phyloP scores from a whole-genome alignment of 1,140 invertebrate genomes.

The Penaeus vannamei region DNA sequence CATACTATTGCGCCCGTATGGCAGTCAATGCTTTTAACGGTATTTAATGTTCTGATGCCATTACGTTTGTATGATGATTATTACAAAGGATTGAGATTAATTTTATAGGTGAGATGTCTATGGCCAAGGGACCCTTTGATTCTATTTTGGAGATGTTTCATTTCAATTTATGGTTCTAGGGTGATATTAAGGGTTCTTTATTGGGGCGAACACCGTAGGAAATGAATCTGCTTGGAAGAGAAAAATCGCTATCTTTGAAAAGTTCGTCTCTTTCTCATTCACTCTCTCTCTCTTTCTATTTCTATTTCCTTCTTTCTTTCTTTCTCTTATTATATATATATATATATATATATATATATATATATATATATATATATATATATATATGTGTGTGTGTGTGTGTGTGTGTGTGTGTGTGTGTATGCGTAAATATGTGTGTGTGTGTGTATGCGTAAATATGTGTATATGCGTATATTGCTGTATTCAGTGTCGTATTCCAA shows the following conservation, averaged over 20 bases:
- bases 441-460: neutral
- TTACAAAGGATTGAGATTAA: too few relatives aligned
- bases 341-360: neutral
- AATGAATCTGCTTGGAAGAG: neutral
- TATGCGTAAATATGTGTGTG: neutral
- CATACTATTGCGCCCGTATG: too few relatives aligned
- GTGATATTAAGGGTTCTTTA: neutral
- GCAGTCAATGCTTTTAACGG: too few relatives aligned
- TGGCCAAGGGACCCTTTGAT: too few relatives aligned
- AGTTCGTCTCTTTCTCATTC: neutral
- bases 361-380: neutral
- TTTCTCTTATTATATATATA: neutral
- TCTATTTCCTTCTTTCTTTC: conserved; percentile 7
- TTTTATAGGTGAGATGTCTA: too few relatives aligned
- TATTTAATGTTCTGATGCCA: too few relatives aligned
- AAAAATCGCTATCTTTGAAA: neutral
- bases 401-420: neutral
- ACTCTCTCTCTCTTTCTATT: conserved; percentile 2
- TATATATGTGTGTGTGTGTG: neutral
- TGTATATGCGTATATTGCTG: conserved; percentile 6
- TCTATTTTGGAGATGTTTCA: too few relatives aligned
- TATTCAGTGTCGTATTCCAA: neutral
- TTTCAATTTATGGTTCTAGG: too few relatives aligned
- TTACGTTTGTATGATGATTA: too few relatives aligned
- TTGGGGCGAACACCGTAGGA: neutral